phyloP scores from a whole-genome alignment of 2,113 vertebrate genomes.

The Alouatta palliata region DNA sequence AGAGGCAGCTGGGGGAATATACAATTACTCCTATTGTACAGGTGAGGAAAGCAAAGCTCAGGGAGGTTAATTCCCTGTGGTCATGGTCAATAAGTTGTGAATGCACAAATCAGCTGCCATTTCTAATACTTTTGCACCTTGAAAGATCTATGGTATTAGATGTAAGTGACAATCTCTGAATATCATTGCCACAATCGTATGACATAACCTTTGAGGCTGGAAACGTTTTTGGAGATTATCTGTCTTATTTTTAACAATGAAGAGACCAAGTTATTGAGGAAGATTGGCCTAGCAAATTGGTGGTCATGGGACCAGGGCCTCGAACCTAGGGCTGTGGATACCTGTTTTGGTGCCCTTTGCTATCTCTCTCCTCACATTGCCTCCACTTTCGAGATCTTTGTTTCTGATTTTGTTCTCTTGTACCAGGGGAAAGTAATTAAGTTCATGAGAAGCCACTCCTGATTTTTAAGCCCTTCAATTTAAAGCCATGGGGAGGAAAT shows the following conservation, averaged over 20 bases:
- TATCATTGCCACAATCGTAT: background rate
- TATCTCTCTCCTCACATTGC: background rate
- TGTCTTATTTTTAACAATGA: background rate
- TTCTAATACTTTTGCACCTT: background rate
- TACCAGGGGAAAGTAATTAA: slow-evolving; percentile 43
- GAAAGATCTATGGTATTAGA: background rate
- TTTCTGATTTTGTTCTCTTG: background rate
- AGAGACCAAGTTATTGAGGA: background rate
- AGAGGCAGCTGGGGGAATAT: background rate
- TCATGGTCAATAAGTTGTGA: background rate
- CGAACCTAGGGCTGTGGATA: background rate
- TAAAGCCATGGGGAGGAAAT: slow-evolving; percentile 64
- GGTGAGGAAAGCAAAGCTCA: background rate
- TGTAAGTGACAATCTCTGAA: background rate
- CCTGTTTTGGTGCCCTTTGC: fast-evolving
- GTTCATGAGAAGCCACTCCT: slow-evolving; percentile 44
- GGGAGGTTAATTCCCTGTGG: background rate
- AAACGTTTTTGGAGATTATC: background rate
- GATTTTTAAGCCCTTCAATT: slow-evolving; percentile 58
- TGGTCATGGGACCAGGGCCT: background rate
- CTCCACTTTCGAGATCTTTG: background rate
- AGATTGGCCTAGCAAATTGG: background rate
- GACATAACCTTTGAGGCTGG: background rate
- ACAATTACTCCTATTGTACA: background rate
- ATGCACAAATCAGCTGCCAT: background rate